Evolutionary conservation across 2,113 vertebrate genomes (phyloP), one percentile per base, ranked within the genome.

Genomic region (Thalassoma bifasciatum): DNA sequence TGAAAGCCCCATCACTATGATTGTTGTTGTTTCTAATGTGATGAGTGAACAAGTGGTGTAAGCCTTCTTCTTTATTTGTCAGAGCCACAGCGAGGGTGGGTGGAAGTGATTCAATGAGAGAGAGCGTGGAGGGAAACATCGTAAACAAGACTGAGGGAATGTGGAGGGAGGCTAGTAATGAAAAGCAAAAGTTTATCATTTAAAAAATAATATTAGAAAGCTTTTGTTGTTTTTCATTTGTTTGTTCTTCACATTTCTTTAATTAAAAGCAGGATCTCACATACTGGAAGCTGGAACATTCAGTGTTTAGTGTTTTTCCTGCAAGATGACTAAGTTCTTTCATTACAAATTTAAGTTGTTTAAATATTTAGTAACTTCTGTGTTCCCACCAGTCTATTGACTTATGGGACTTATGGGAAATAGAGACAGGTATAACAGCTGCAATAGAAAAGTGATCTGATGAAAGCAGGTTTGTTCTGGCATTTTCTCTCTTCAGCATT

Each of bases 1-100:
- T 86, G 53, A 87, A 85, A 87, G 75, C 76, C 44, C 51, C 76
- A 82, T 84, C 79, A 70, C 74, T 86, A 66, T 66, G 71, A 30
- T 38, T 66, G 54, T 53, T 84, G 78, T 75, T 78, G 38, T 75
- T 74, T 66, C 50, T 80, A 82, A 91, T 81, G 73, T 57, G 58
- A 81, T 69, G 66, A 83, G 47, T 5, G 69, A 70, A 72, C 62
- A 57, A 78, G 77, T 10, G 0, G 51, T 24, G 52, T 42, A 40
- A 58, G 26, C 64, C 44, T 62, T 19, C 63, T 70, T 80, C 63
- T 82, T 74, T 59, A 71, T 80, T 76, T 78, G 61, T 34, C 19
- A 47, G 51, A 54, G 53, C 36, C 65, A 14, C 30, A 61, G 46
- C 22, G 22, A 51, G 22, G 37, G 12, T 7, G 47, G 13, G 23